Evolutionary conservation across 2,888 invertebrate genomes (phyloP).

Genomic region (Pheosia gnoma): DNA sequence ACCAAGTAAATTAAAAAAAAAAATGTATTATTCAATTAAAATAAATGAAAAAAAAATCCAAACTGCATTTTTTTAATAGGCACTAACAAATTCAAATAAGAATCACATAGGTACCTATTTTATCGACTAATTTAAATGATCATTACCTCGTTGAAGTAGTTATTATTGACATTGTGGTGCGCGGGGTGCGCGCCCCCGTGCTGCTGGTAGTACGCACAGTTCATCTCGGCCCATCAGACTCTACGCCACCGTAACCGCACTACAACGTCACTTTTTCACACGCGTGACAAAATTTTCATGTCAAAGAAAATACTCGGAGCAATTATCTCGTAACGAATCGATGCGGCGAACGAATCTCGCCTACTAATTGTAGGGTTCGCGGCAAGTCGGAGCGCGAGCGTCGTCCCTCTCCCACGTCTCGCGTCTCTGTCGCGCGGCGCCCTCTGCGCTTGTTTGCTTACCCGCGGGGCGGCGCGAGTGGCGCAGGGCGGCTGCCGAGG

Average conservation of each 20-base stretch:
- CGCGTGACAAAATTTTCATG: slow-evolving; percentile 65
- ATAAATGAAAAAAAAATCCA: no score
- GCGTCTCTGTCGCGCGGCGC: slow-evolving; percentile 48
- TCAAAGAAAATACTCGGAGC: slow-evolving; percentile 71
- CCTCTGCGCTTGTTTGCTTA: slow-evolving; percentile 57
- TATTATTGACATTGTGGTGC: slow-evolving; percentile 72
- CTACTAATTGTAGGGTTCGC: slow-evolving; percentile 82
- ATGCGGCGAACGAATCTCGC: slow-evolving; percentile 82
- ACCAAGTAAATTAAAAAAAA: no score
- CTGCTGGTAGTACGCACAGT: slow-evolving; percentile 80
- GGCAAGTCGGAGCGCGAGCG: slow-evolving; percentile 55
- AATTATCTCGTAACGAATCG: slow-evolving; percentile 83
- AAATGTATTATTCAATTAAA: no score
- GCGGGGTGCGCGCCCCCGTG: slow-evolving; percentile 75
- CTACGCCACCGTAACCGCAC: slow-evolving; percentile 44
- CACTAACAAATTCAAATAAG: slow-evolving; percentile 5
- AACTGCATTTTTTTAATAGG: no score
- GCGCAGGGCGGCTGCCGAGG: slow-evolving; percentile 73
- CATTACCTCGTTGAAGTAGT: slow-evolving; percentile 79
- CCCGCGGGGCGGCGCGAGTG: slow-evolving; percentile 65
- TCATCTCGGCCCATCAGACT: slow-evolving; percentile 73
- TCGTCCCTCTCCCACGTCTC: slow-evolving; percentile 57
- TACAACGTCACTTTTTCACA: slow-evolving; percentile 34
- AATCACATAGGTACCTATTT: neutral
- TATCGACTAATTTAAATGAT: neutral